Conservation (phyloP, 2,888 invertebrate species). For the Eurytoma adleriae region DNA sequence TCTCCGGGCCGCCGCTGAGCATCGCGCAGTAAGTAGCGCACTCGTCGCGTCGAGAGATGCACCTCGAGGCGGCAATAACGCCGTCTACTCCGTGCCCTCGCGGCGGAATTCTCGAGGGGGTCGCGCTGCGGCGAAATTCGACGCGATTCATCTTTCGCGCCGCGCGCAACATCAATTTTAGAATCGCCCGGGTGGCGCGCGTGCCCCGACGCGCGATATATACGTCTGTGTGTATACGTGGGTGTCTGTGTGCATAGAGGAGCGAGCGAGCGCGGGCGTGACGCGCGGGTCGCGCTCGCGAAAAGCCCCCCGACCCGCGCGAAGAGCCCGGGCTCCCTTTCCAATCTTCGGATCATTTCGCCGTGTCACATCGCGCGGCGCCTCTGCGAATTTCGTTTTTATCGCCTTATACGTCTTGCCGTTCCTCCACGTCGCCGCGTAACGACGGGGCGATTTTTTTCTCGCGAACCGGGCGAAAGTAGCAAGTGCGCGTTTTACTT, state of each 20-base stretch:
- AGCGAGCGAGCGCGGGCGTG: not conserved
- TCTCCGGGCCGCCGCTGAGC: no score
- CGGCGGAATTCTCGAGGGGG: no score
- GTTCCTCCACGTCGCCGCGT: no score
- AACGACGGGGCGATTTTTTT: no score
- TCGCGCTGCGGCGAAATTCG: conserved; percentile 46
- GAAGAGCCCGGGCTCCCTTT: not conserved
- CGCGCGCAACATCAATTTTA: conserved; percentile 39
- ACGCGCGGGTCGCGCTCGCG: not conserved
- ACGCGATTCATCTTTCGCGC: conserved; percentile 58
- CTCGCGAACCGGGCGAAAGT: no score
- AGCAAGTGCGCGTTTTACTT: no score
- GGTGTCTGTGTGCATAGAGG: not conserved
- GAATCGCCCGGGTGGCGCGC: not conserved
- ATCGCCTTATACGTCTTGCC: no score
- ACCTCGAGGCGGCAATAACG: not conserved
- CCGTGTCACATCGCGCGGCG: not conserved
- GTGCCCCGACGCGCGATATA: not conserved
- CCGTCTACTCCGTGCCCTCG: no score
- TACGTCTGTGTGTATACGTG: not conserved
- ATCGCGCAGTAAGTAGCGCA: not conserved
- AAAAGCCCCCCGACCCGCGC: not conserved
- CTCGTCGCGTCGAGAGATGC: conserved; percentile 2
- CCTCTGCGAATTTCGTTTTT: not conserved
- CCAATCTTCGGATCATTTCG: conserved; percentile 31